Percentiles rank a stretch among this genome's conserved stretches.
Conservation (phyloP, 2,888 invertebrate species). For the Tanypteryx hageni region DNA sequence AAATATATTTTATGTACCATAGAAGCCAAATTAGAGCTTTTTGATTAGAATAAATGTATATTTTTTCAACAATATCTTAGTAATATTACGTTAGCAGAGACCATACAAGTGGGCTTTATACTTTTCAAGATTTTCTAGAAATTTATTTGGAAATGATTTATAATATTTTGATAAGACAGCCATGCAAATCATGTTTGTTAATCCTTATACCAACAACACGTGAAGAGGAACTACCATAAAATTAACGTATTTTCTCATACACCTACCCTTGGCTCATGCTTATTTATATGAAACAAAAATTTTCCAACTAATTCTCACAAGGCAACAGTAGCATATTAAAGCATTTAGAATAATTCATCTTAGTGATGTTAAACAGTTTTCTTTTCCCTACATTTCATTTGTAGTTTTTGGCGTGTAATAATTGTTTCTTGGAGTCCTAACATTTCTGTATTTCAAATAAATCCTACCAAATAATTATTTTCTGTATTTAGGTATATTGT, state of each 20-base stretch:
- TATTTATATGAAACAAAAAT: neutral
- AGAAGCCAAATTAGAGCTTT: neutral
- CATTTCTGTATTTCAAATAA: neutral
- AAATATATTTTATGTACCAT: neutral
- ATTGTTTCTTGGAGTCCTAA: neutral
- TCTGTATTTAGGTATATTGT: neutral
- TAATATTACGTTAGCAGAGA: neutral
- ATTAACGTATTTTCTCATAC: neutral
- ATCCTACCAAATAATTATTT: neutral
- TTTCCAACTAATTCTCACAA: neutral
- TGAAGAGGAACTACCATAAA: neutral
- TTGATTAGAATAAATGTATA: neutral
- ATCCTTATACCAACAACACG: neutral
- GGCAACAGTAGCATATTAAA: neutral
- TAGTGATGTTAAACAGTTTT: no score
- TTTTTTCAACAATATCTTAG: neutral
- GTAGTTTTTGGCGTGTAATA: neutral
- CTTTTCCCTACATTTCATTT: neutral
- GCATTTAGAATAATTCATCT: neutral
- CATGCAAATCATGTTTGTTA: neutral
- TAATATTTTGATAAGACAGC: neutral
- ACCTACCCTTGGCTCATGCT: neutral
- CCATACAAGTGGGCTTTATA: neutral
- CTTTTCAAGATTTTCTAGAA: neutral
- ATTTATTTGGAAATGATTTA: neutral